These are phyloP conservation scores for Bruchidius siliquastri DNA, from an alignment of 2,888 invertebrate genomes.

Conservation along the genomic window DNA sequence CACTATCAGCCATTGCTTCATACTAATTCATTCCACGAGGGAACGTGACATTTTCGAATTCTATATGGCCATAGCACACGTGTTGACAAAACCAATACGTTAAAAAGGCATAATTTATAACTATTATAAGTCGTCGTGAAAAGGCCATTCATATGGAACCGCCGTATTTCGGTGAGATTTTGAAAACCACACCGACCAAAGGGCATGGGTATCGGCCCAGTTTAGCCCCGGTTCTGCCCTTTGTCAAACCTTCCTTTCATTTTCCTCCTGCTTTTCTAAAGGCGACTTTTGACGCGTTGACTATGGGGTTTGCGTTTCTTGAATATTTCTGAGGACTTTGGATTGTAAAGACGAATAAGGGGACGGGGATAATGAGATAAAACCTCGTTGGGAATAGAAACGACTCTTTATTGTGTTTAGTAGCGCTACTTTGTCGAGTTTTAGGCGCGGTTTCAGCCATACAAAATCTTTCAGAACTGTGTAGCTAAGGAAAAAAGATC, in stretches of 20 bases:
- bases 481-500: background rate
- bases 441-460: background rate
- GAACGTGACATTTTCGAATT: background rate
- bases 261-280: slow-evolving; percentile 2
- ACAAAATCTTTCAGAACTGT: background rate
- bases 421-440: background rate
- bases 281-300: background rate
- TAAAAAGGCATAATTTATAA: slow-evolving; percentile 43
- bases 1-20: slow-evolving; percentile 4
- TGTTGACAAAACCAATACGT: slow-evolving; percentile 43
- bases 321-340: background rate
- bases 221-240: slow-evolving; percentile 32
- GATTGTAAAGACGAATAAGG: background rate
- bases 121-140: slow-evolving; percentile 35
- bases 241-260: slow-evolving; percentile 30
- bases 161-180: slow-evolving; percentile 9
- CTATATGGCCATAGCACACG: slow-evolving; percentile 30
- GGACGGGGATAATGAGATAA: background rate
- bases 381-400: background rate
- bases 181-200: slow-evolving; percentile 39
- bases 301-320: background rate
- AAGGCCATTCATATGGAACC: slow-evolving; percentile 18
- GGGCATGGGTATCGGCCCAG: slow-evolving; percentile 27
- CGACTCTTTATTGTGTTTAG: background rate
- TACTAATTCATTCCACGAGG: background rate